Percentiles rank a stretch among this genome's conserved stretches.
Evolutionary conservation across 2,797 vertebrate species (phyloP).

Genomic region (Lutjanus campechanus): DNA sequence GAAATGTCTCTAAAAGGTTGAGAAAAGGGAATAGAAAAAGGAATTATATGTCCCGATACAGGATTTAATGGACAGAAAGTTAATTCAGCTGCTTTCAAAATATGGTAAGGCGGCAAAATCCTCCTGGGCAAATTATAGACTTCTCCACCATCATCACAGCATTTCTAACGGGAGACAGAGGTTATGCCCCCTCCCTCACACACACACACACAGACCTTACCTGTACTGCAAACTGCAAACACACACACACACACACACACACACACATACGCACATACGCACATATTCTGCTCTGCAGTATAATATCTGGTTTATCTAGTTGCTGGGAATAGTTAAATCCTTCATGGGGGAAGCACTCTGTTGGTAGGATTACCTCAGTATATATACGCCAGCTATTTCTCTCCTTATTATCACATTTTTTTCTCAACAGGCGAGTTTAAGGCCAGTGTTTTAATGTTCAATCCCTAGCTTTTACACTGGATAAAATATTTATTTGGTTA

Average conservation of each 20-base stretch:
- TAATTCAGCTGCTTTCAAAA: constrained; percentile 93
- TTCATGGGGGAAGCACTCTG: constrained; percentile 77
- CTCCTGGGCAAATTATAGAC: constrained; percentile 86
- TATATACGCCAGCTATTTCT: constrained; percentile 73
- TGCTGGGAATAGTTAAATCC: constrained; percentile 81
- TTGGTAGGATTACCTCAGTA: constrained; percentile 80
- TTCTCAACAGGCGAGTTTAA: constrained; percentile 74
- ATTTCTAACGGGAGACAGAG: constrained; percentile 57
- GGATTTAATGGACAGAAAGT: constrained; percentile 94
- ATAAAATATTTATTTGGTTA: constrained; percentile 84
- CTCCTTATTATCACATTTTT: constrained; percentile 71
- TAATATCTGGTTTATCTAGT: constrained; percentile 77
- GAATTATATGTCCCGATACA: constrained; percentile 89
- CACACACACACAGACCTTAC: constrained; percentile 34
- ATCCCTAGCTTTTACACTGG: constrained; percentile 77
- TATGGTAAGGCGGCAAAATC: constrained; percentile 83
- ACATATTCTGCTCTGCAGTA: constrained; percentile 51
- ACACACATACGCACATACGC: constrained; percentile 43
- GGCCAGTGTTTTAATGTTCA: constrained; percentile 80
- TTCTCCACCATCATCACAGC: constrained; percentile 53
- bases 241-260: constrained; percentile 36
- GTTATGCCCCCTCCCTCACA: constrained; percentile 36
- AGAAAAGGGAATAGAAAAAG: constrained; percentile 90
- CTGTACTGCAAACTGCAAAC: constrained; percentile 46
- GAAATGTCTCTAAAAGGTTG: constrained; percentile 92